These are phyloP conservation scores for Drosophila setifemur DNA, from an alignment of 1,140 invertebrate genomes.

Conservation along the genomic window DNA sequence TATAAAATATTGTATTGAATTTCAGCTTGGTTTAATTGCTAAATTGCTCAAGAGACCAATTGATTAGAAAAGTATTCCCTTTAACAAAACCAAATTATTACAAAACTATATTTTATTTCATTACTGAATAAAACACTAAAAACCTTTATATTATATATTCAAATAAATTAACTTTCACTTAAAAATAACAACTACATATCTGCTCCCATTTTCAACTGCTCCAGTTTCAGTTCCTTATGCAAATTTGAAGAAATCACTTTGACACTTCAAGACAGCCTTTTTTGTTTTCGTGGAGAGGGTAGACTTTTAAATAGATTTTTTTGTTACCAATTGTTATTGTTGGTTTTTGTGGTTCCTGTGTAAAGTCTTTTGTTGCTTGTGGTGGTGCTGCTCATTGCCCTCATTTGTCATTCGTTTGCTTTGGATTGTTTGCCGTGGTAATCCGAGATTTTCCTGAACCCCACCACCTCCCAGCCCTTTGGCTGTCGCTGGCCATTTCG, in stretches of 20 bases:
- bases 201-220: slow-evolving; percentile 30
- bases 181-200: slow-evolving; percentile 9
- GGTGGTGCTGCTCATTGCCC: slow-evolving; percentile 46
- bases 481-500: slow-evolving; percentile 22
- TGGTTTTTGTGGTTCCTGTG: slow-evolving; percentile 21
- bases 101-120: too few relatives aligned
- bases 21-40: neutral
- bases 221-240: slow-evolving; percentile 17
- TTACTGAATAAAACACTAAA: too few relatives aligned
- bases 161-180: too few relatives aligned
- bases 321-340: slow-evolving; percentile 42
- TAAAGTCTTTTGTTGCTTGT: slow-evolving; percentile 19
- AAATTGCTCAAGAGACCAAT: neutral
- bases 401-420: slow-evolving; percentile 67
- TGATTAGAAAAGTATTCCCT: neutral
- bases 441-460: slow-evolving; percentile 21
- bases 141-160: too few relatives aligned
- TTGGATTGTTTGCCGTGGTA: slow-evolving; percentile 25
- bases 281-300: slow-evolving; percentile 9
- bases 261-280: slow-evolving; percentile 36
- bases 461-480: neutral
- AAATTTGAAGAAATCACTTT: slow-evolving; percentile 41
- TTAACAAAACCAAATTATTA: too few relatives aligned
- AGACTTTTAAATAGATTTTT: slow-evolving; percentile 53
- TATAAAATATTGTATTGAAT: too few relatives aligned